phyloP scores from a whole-genome alignment of 2,888 invertebrate species.

The Drosophila peninsularis region DNA sequence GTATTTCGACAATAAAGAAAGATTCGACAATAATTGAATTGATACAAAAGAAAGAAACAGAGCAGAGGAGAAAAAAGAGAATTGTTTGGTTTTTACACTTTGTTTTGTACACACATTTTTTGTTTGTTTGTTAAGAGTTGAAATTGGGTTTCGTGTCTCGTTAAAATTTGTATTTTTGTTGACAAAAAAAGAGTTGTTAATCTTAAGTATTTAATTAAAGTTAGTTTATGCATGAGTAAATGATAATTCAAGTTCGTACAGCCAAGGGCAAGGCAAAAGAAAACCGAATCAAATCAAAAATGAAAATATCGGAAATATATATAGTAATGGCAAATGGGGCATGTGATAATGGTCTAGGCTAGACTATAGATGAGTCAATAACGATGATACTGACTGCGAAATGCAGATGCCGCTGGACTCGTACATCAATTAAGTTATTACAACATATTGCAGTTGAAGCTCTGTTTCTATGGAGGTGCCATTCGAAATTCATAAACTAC shows the following conservation, averaged over 20 bases:
- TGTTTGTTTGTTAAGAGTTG: constrained; percentile 52
- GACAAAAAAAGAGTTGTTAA: constrained; percentile 15
- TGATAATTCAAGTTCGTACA: constrained; percentile 27
- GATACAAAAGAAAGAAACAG: constrained; percentile 76
- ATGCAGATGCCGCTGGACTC: too few relatives aligned
- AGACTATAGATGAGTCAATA: background rate
- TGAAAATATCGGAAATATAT: background rate
- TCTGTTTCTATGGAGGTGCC: background rate
- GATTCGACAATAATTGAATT: constrained; percentile 71
- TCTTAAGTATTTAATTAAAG: constrained; percentile 26
- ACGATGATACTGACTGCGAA: background rate
- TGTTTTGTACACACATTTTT: constrained; percentile 78
- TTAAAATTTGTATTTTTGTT: constrained; percentile 20
- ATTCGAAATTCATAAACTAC: background rate
- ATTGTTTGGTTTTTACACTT: constrained; percentile 77
- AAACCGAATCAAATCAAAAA: background rate
- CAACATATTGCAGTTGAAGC: background rate
- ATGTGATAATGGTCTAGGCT: constrained; percentile 17
- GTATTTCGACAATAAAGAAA: constrained; percentile 57
- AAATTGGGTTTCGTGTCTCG: constrained; percentile 1
- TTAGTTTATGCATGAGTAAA: constrained; percentile 30
- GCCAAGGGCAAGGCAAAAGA: constrained; percentile 41
- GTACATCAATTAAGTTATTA: background rate
- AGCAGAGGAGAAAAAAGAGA: constrained; percentile 78
- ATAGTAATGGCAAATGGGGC: constrained; percentile 27